Evolutionary conservation across 2,113 vertebrate genomes (phyloP).

Genomic region (Pleuronectes platessa): DNA sequence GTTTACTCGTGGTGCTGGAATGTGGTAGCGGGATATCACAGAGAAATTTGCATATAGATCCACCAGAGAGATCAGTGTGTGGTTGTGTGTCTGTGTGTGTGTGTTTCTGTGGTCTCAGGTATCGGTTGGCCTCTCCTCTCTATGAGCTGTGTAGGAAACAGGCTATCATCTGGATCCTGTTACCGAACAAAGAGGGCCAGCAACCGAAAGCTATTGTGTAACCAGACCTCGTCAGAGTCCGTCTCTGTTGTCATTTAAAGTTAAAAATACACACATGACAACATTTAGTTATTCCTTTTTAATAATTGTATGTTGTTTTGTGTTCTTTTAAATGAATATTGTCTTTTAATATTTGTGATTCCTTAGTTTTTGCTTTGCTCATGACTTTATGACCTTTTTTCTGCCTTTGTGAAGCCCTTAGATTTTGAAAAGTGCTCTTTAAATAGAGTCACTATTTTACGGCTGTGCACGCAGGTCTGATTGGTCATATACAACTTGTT

Average conservation of each 20-base stretch:
- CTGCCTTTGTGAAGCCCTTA: too few relatives aligned
- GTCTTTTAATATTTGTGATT: too few relatives aligned
- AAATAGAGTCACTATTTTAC: too few relatives aligned
- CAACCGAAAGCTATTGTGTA: constrained; percentile 5
- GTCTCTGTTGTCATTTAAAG: too few relatives aligned
- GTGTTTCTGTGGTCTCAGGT: constrained; percentile 36
- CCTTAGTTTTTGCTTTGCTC: constrained; percentile 1
- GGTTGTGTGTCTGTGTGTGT: constrained; percentile 11
- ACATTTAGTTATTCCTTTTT: too few relatives aligned
- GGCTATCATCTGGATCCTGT: constrained; percentile 42
- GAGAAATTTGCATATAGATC: neutral
- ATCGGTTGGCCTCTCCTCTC: constrained; percentile 29
- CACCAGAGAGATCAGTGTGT: neutral
- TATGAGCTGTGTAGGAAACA: constrained; percentile 36
- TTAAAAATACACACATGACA: too few relatives aligned
- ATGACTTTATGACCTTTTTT: too few relatives aligned
- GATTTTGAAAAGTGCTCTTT: too few relatives aligned
- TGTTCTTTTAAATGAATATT: too few relatives aligned
- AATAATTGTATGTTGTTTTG: too few relatives aligned
- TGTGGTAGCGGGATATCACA: neutral
- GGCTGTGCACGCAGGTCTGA: too few relatives aligned
- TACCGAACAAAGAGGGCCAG: constrained; percentile 27
- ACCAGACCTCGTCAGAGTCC: neutral
- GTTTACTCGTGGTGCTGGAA: constrained; percentile 5
- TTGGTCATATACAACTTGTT: too few relatives aligned